phyloP scores from a whole-genome alignment of 2,888 invertebrate genomes.

The Arrhopalites spinosus region DNA sequence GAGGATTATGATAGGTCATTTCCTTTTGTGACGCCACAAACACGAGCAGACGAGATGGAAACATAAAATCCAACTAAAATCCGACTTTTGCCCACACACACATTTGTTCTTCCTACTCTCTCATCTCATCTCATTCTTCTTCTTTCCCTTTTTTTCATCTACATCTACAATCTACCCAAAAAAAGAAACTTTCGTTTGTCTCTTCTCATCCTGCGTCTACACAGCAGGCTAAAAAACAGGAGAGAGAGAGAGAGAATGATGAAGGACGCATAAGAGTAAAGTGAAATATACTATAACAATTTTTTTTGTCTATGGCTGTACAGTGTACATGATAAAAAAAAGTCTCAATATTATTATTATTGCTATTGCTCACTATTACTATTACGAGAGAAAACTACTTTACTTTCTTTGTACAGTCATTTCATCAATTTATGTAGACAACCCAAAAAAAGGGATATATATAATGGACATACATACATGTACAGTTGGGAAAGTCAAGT shows the following conservation, averaged over 20 bases:
- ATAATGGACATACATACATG: too few relatives aligned
- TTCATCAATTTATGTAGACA: conserved; percentile 15
- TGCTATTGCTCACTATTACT: too few relatives aligned
- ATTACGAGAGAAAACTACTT: too few relatives aligned
- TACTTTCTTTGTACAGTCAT: neutral
- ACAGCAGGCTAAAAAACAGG: neutral
- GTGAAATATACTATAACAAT: too few relatives aligned
- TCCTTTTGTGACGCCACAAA: conserved; percentile 41
- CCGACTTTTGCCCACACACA: conserved; percentile 12
- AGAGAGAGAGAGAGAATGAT: neutral
- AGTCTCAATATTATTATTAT: too few relatives aligned
- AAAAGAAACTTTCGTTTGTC: neutral
- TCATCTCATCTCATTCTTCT: neutral
- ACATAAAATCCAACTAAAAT: conserved; percentile 34
- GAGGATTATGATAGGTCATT: conserved; percentile 46
- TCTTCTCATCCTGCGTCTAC: neutral
- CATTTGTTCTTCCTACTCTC: neutral
- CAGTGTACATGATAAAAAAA: too few relatives aligned
- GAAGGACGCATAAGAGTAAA: too few relatives aligned
- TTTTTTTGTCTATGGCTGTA: too few relatives aligned
- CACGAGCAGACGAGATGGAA: conserved; percentile 29
- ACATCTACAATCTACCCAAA: neutral
- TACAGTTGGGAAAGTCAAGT: too few relatives aligned
- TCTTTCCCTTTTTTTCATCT: neutral
- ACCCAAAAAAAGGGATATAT: too few relatives aligned